Percentiles rank a stretch among this genome's conserved stretches.
Conservation (phyloP, 2,888 invertebrate genomes). For the Athalia rosae region DNA sequence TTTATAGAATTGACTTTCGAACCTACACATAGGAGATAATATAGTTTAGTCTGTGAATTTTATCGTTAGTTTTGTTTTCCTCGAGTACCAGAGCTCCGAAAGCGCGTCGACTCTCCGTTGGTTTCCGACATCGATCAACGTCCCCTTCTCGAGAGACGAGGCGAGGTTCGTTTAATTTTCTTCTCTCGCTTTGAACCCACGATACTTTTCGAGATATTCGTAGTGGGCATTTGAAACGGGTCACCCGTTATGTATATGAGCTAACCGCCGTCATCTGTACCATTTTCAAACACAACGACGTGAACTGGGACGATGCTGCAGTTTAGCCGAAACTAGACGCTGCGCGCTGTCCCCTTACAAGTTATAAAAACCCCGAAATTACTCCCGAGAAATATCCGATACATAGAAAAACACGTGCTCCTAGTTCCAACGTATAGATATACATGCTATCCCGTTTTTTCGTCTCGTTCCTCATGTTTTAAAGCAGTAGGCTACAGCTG, state of each 20-base stretch:
- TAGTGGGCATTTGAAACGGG: too few relatives aligned
- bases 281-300: neutral
- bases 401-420: conserved; percentile 33
- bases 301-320: neutral
- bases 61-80: conserved; percentile 10
- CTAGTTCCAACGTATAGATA: neutral
- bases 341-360: neutral
- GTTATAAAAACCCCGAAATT: conserved; percentile 37
- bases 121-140: too few relatives aligned
- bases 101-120: too few relatives aligned
- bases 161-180: too few relatives aligned
- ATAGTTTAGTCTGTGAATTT: conserved; percentile 25
- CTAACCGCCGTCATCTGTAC: neutral
- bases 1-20: conserved; percentile 29
- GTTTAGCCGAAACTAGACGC: conserved; percentile 1
- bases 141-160: too few relatives aligned
- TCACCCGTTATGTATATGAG: too few relatives aligned
- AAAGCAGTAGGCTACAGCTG: conserved; percentile 19
- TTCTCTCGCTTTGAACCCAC: too few relatives aligned
- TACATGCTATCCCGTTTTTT: conserved; percentile 7
- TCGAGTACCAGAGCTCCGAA: neutral
- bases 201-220: too few relatives aligned
- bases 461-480: neutral
- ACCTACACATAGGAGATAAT: conserved; percentile 13
- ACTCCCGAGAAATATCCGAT: conserved; percentile 22